A percentile compares a stretch with the other conserved stretches of the same genome.
Evolutionary conservation across 1,140 invertebrate species (phyloP).

Genomic region (Scaptodrosophila lebanonensis): DNA sequence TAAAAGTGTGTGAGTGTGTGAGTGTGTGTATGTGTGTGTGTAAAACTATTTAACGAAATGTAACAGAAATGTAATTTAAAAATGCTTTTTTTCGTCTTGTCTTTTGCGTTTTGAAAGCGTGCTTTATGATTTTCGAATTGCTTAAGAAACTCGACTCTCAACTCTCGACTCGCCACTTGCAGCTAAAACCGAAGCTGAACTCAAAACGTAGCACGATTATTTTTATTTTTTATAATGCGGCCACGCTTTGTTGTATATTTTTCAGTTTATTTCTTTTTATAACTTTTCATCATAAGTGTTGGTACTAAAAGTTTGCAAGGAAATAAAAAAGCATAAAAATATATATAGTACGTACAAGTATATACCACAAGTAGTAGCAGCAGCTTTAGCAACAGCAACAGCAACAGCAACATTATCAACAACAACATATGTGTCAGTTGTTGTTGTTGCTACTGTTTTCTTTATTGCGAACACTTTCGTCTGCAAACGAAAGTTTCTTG

Average conservation of each 20-base stretch:
- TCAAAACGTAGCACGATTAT: conserved; percentile 34
- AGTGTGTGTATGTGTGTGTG: no score
- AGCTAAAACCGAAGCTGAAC: conserved; percentile 31
- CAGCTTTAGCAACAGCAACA: conserved; percentile 18
- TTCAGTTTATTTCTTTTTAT: conserved; percentile 29
- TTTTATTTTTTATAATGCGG: conserved; percentile 52
- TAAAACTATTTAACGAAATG: conserved; percentile 51
- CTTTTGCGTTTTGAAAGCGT: conserved; percentile 62
- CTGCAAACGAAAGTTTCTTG: conserved; percentile 66
- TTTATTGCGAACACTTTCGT: conserved; percentile 63
- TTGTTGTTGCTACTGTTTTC: conserved; percentile 59
- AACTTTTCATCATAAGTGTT: conserved; percentile 38
- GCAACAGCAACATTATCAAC: conserved; percentile 2
- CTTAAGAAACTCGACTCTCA: conserved; percentile 36
- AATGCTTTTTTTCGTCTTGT: conserved; percentile 26
- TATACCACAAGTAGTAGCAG: no score
- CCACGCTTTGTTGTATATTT: conserved; percentile 34
- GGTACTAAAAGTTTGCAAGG: conserved; percentile 37
- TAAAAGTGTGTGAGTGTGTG: no score
- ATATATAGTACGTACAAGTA: no score
- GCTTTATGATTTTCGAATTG: conserved; percentile 63
- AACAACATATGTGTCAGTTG: not conserved
- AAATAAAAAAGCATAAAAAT: conserved; percentile 13
- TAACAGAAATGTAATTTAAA: conserved; percentile 67
- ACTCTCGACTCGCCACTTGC: conserved; percentile 24